Conservation (phyloP, 2,113 vertebrate genomes). For the Poecilia latipinna region DNA sequence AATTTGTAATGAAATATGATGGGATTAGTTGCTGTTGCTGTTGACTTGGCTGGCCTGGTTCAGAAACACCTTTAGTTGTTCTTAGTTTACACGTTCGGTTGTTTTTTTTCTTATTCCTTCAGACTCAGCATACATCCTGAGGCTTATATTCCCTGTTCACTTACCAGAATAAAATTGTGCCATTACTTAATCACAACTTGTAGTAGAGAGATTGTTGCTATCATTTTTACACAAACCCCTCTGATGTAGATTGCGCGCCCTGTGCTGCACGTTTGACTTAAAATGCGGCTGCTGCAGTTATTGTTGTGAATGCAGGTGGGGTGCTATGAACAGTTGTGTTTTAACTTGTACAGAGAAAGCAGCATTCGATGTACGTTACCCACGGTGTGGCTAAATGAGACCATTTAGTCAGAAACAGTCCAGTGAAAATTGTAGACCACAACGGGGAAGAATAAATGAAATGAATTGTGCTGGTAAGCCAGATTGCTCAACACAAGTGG, state of each 20-base stretch:
- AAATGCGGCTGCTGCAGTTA: slow-evolving; percentile 39
- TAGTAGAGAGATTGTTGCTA: slow-evolving; percentile 21
- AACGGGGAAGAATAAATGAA: background rate
- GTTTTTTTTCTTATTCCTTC: too few species aligned
- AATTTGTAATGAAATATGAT: background rate
- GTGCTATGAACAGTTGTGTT: slow-evolving; percentile 39
- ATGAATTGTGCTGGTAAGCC: background rate
- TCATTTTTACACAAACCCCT: slow-evolving; percentile 18
- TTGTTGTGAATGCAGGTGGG: slow-evolving; percentile 56
- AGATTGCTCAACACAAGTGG: background rate
- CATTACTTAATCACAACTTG: slow-evolving; percentile 5
- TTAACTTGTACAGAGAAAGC: slow-evolving; percentile 51
- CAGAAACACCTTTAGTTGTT: background rate
- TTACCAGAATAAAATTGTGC: slow-evolving; percentile 13
- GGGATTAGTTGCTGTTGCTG: background rate
- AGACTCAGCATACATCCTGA: background rate
- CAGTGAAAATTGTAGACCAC: background rate
- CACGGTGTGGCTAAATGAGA: slow-evolving; percentile 51
- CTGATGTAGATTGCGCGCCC: slow-evolving; percentile 14
- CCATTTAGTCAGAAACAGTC: slow-evolving; percentile 59
- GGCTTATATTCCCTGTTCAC: background rate
- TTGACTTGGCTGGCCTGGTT: background rate
- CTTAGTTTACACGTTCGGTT: slow-evolving; percentile 9
- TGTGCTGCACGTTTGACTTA: slow-evolving; percentile 37
- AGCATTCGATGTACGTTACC: slow-evolving; percentile 56